These are phyloP conservation scores for Aplysina aerophoba DNA, from an alignment of 37 sponge, comb jelly and placozoan genomes.

Conservation along the genomic window DNA sequence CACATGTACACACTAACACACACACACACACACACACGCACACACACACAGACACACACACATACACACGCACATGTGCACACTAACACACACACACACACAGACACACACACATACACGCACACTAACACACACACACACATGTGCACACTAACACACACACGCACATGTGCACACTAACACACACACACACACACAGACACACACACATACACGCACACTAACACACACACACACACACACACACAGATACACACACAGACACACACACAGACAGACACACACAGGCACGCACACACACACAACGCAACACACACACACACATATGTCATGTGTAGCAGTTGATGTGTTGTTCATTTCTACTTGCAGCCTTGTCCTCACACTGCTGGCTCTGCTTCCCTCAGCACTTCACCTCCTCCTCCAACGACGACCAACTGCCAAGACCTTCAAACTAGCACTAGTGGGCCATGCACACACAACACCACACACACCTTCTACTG, in stretches of 20 bases:
- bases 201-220: not conserved
- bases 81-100: not conserved
- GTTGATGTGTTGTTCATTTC: constrained; percentile 25
- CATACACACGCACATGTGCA: not conserved
- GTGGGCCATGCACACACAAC: constrained; percentile 41
- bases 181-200: not conserved
- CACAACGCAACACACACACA: too few species aligned
- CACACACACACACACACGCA: not conserved
- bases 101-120: constrained; percentile 17
- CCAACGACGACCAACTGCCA: constrained; percentile 67
- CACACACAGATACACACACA: not conserved
- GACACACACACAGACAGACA: not conserved
- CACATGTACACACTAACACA: not conserved
- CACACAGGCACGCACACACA: not conserved
- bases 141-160: not conserved
- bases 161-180: not conserved
- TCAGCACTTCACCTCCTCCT: constrained; percentile 69
- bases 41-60: not conserved
- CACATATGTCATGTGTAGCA: too few species aligned
- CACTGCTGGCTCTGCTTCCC: constrained; percentile 67
- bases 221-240: not conserved
- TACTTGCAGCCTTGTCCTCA: constrained; percentile 46
- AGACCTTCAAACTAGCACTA: constrained; percentile 72
- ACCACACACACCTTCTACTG: too few species aligned
- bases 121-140: not conserved